Base-by-base conservation (phyloP, 1,140 invertebrate genomes). In the Cydia fagiglandana region DNA sequence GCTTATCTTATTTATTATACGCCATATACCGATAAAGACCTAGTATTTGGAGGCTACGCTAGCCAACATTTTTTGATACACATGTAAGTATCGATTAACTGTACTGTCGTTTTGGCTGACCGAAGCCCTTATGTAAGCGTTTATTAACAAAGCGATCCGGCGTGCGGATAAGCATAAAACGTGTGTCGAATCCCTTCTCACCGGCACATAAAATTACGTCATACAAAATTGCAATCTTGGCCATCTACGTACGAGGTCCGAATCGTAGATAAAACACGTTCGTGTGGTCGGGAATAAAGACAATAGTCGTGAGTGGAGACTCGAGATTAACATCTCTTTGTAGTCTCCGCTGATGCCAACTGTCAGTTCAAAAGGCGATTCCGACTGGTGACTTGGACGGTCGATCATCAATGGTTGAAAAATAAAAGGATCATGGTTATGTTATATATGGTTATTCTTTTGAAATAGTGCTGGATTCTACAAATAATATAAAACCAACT, bases 231-330 rank as follows among this genome's bases (percentile, higher is more conserved):
- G 81, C 78, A 85, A 87, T 88, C 85, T 83, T 82, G 50, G 78
- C 76, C 78, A 90, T 90, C 86, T 83, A 74, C 74, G 82, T 85
- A 80, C 81, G 77, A 83, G 82, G 77, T 75, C 77, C 80, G 78
- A 81, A 82, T 81, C 77, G 79, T 75, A 81, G 88, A 90, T 90
- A 87, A 80, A 79, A 82, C 88, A 90, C 87, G 87, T 70, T 70
- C 75, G 79, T 77, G 68, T 17, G 53, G 53, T 61, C 56, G 64
- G 38, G 68, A 45, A 64, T 78, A 75, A 79, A 79, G 81, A 83
- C 79, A 76, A 78, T 73, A 68, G 73, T 53, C 73, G 75, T 68
- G 64, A 78, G 78, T 78, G 79, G 75, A 61, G 17, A 64, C 73
- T 74, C 70, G 73, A 34, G 76, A 79, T 73, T 76, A 73, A 74